phyloP scores from a whole-genome alignment of 2,113 vertebrate genomes.

The Myanophis thanlyinensis region DNA sequence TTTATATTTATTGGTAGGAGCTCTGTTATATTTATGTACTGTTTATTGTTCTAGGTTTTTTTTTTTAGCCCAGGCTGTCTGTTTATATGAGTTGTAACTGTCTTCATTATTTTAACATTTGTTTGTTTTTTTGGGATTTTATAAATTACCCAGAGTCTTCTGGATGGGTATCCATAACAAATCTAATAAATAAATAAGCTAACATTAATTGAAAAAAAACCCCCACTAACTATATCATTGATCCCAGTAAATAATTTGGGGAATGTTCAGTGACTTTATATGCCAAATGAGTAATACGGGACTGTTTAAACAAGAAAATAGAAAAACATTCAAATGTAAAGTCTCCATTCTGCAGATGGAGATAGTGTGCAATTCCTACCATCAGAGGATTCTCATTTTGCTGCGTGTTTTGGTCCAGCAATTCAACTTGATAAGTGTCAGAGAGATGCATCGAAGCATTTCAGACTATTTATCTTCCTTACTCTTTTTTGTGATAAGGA shows the following conservation, averaged over 20 bases:
- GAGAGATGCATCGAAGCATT: neutral
- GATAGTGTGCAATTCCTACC: neutral
- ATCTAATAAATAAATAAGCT: neutral
- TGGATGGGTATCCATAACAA: neutral
- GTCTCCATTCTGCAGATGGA: neutral
- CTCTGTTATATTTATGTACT: neutral
- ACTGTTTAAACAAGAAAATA: neutral
- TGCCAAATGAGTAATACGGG: neutral
- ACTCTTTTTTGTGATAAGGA: conserved; percentile 1
- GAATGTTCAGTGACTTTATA: neutral
- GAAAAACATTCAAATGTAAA: neutral
- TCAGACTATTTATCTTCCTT: conserved; percentile 3
- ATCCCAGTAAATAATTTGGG: neutral
- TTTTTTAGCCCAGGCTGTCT: neutral
- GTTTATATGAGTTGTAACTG: neutral
- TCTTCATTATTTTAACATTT: neutral
- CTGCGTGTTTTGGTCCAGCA: neutral
- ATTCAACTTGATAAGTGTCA: neutral
- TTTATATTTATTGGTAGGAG: neutral
- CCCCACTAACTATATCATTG: neutral
- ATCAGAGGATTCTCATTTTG: neutral
- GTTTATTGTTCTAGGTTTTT: neutral
- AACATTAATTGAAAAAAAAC: neutral
- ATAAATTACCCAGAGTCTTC: neutral
- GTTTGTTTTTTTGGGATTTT: neutral